A percentile compares a stretch with the other conserved stretches of the same genome.
Evolutionary conservation across 1,140 invertebrate genomes (phyloP).

Genomic region (Diorhabda sublineata): DNA sequence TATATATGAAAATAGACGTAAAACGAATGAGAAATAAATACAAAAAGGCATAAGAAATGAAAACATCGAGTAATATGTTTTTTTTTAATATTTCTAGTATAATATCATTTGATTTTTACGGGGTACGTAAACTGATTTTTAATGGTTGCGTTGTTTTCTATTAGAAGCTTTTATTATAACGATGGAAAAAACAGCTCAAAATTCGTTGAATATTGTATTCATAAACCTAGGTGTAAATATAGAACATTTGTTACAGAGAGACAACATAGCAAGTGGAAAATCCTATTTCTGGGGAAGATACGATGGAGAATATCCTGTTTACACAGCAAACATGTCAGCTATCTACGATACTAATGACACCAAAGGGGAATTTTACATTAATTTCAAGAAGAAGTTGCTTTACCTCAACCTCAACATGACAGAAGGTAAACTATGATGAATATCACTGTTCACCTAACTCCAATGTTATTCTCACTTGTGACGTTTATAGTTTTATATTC

Average conservation of each 20-base stretch:
- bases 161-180: too few relatives aligned
- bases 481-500: too few relatives aligned
- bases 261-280: conserved; percentile 30
- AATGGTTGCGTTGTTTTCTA: too few relatives aligned
- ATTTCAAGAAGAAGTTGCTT: conserved; percentile 54
- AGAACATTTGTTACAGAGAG: conserved; percentile 26
- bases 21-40: too few relatives aligned
- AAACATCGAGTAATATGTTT: too few relatives aligned
- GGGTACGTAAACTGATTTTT: too few relatives aligned
- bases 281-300: conserved; percentile 54
- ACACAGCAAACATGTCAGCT: conserved; percentile 55
- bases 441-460: not conserved
- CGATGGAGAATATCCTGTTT: conserved; percentile 47
- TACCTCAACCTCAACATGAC: conserved; percentile 61
- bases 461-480: not conserved
- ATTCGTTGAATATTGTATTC: not conserved
- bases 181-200: too few relatives aligned
- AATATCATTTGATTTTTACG: too few relatives aligned
- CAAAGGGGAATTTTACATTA: conserved; percentile 55
- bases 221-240: not conserved
- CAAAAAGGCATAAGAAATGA: too few relatives aligned
- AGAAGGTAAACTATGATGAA: conserved; percentile 48
- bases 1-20: too few relatives aligned
- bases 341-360: conserved; percentile 58
- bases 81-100: too few relatives aligned